Evolutionary conservation across 2,797 vertebrate species (phyloP), one percentile per base, ranked within the genome.

Genomic region (Lerista edwardsae): DNA sequence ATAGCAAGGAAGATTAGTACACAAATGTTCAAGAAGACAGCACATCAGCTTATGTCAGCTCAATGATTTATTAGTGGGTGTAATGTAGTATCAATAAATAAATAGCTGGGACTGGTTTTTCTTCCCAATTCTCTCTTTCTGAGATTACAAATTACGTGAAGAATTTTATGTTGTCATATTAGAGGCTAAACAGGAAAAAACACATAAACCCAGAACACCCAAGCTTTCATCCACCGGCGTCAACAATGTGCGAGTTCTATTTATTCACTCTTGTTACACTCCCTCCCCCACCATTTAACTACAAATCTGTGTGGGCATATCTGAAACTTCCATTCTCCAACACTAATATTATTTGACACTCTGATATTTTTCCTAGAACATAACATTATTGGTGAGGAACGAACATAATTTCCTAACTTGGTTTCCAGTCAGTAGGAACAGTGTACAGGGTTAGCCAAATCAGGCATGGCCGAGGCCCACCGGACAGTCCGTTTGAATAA

Each of bases 41-140:
- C 17, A 34, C 61, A 36, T n/a, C 41, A 41, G 29, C 64, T 80
- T 65, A 64, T 80, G 47, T 80, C 71, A 75, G 7, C 15, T 75
- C 5, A 68, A 51, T 68, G n/a, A 85, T 85, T 75, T 80, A 80
- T 39, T 85, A 59, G 36, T 80, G 72, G 78, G 51, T 75, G 79
- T 85, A 65, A 64, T 79, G 25, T 57, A 19, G 27, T 65, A 57
- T 73, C 68, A 64, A 25, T 79, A 79, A 79, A 64, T 55, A 64
- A 68, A 44, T n/a, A 47, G 57, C 36, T 67, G 36, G 36, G 36
- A 79, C 27, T 51, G 47, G 31, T 41, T 68, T 44, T 36, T 41
- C 29, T 71, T 61, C 47, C 59, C 59, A 61, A 17, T 67, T 80
- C 17, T 44, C 72, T 68, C 39, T 21, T 80, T 59, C 78, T 47